Evolutionary conservation across 92 coral and sea anemone species (phyloP), one percentile per base, ranked within the genome.

Genomic region (Zoanthus solanderi): DNA sequence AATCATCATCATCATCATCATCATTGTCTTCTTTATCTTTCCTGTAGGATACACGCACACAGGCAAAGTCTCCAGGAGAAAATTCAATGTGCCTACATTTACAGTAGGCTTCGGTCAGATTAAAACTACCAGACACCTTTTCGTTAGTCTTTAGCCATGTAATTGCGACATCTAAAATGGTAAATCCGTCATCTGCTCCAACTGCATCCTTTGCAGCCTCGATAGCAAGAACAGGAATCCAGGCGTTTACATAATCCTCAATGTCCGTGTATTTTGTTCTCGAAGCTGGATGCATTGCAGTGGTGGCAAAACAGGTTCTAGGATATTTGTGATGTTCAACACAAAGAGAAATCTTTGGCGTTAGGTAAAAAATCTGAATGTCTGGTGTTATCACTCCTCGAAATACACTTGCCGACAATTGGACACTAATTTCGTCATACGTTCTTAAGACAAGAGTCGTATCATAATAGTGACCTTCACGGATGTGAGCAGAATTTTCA

Each of bases 151-250:
- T 50, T 30, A 37, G 66, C 93, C 91, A 89, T 23, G 9, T 78
- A 52, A 78, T 80, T 17, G 57, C 88, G 23, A 92, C 88, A 73
- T 92, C 78, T 10, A 78, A 71, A 45, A 97, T 90, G 12, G 93
- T 78, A 73, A 93, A 92, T 9, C 91, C 95, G 47, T 97, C 95
- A 75, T 94, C 88, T 29, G 92, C 94, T 34, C 61, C 61, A 9
- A 97, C 96, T 2, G 99, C 98, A 30, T 79, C 93, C 76, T 88
- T 92, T 13, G 97, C 96, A 14, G 94, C 91, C 63, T 97, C 99
- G 91, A 97, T 94, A 53, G 94, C 94, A 66, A 97, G 94, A 7
- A 93, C 95, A 52, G 99, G 98, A 61, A 87, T 90, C 99, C 99
- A 95, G 5, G 90, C 86, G 7, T 13, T 42, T 13, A 91, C 86